Conservation (phyloP, 2,113 vertebrate genomes). For the Meriones unguiculatus region DNA sequence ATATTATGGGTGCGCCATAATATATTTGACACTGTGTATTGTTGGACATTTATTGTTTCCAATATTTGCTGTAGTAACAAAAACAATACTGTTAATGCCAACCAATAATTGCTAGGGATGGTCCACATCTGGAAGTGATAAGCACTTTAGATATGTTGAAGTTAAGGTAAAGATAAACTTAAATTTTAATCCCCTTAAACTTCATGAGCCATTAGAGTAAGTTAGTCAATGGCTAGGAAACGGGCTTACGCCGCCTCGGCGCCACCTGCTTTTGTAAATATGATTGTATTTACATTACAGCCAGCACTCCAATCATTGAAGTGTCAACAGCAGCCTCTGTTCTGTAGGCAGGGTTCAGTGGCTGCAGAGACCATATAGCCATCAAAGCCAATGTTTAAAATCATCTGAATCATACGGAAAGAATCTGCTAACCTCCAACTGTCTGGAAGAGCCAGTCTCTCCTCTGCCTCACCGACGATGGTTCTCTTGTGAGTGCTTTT, state of each 20-base stretch:
- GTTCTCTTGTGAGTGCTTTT: not conserved
- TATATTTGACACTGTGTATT: slow-evolving; percentile 13
- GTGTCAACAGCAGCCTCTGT: not conserved
- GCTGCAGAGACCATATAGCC: not conserved
- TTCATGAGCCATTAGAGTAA: not conserved
- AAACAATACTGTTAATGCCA: not conserved
- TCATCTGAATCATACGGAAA: not conserved
- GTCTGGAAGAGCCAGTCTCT: slow-evolving; percentile 5
- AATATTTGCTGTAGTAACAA: slow-evolving; percentile 37
- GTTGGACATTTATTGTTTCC: slow-evolving; percentile 13
- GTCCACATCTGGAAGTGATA: not conserved
- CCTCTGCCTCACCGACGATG: not conserved
- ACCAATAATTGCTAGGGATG: slow-evolving; percentile 11
- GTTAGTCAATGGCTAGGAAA: slow-evolving; percentile 13
- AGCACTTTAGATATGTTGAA: not conserved
- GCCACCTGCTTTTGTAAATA: slow-evolving; percentile 2
- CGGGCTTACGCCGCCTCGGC: not conserved
- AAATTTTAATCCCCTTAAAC: not conserved
- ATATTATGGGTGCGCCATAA: not conserved
- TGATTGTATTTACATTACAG: not conserved
- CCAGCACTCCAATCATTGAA: not conserved
- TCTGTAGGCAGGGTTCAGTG: not conserved
- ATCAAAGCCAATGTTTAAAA: slow-evolving; percentile 20
- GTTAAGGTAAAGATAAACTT: no score
- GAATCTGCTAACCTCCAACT: not conserved